These are phyloP conservation scores for Cyclophora albipunctata DNA, from an alignment of 2,888 invertebrate species.

Conservation along the genomic window DNA sequence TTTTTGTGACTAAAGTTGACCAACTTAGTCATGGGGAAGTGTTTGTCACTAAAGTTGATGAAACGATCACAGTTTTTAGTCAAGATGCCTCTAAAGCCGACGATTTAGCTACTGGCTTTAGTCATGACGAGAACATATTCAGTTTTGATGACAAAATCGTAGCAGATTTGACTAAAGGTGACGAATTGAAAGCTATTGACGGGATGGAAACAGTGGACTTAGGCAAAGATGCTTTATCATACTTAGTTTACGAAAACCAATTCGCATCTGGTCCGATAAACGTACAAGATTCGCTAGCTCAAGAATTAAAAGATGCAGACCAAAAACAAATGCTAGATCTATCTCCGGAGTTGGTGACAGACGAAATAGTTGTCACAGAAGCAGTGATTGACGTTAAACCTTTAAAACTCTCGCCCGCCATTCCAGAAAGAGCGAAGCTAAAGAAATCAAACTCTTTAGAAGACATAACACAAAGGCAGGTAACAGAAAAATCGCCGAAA, in stretches of 20 bases:
- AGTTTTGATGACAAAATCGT: conserved; percentile 12
- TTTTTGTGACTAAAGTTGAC: no score
- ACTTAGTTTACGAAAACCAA: conserved; percentile 50
- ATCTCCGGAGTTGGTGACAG: conserved; percentile 61
- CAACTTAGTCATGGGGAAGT: no score
- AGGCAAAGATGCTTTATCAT: conserved; percentile 61
- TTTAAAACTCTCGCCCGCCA: conserved; percentile 43
- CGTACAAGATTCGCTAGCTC: conserved; percentile 35
- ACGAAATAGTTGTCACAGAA: conserved; percentile 50
- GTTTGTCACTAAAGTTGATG: no score
- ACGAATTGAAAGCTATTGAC: conserved; percentile 28
- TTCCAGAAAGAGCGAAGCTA: conserved; percentile 58
- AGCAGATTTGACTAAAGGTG: conserved; percentile 3
- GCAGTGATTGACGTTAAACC: conserved; percentile 34
- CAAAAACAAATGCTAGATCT: conserved; percentile 54
- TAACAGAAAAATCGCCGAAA: conserved; percentile 42
- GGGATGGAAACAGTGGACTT: conserved; percentile 47
- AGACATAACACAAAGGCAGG: conserved; percentile 41
- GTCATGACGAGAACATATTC: no score
- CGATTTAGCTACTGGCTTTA: no score
- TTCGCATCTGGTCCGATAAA: no score
- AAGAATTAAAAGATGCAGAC: conserved; percentile 57
- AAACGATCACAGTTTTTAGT: no score
- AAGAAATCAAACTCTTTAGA: conserved; percentile 61
- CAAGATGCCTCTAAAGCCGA: no score